Conservation (phyloP, 1,140 invertebrate species). For the Oryzaephilus surinamensis region DNA sequence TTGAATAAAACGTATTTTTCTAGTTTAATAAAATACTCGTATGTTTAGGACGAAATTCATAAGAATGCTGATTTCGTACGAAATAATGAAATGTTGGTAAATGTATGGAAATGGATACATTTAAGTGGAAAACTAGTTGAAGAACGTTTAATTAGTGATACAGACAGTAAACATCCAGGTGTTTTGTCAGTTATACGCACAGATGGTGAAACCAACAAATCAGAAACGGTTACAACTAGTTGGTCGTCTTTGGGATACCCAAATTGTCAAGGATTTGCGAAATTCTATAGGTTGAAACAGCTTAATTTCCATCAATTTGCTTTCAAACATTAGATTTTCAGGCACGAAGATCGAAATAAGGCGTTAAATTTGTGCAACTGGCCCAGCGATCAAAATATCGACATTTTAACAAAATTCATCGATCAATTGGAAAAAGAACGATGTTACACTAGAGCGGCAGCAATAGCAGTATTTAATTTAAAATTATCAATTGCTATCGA, state of each 20-base stretch:
- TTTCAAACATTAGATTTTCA: constrained; percentile 38
- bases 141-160: constrained; percentile 44
- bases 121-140: constrained; percentile 59
- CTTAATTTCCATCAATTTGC: no score
- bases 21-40: constrained; percentile 1
- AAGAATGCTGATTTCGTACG: constrained; percentile 55
- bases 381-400: constrained; percentile 58
- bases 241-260: constrained; percentile 41
- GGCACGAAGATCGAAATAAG: constrained; percentile 65
- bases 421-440: constrained; percentile 51
- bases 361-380: constrained; percentile 80
- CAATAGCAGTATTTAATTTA: constrained; percentile 83
- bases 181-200: constrained; percentile 52
- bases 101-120: constrained; percentile 65
- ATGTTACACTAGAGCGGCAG: constrained; percentile 71
- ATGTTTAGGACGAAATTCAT: constrained; percentile 42
- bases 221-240: constrained; percentile 43
- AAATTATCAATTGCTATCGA: constrained; percentile 74
- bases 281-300: neutral
- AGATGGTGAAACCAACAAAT: constrained; percentile 38
- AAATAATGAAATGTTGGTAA: constrained; percentile 50
- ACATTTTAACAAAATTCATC: constrained; percentile 38
- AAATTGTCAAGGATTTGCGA: constrained; percentile 24
- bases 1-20: constrained; percentile 1
- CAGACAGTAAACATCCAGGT: constrained; percentile 55